A percentile compares a stretch with the other conserved stretches of the same genome.
Evolutionary conservation across 1,140 invertebrate species (phyloP).

Genomic region (Drosophila parvula): DNA sequence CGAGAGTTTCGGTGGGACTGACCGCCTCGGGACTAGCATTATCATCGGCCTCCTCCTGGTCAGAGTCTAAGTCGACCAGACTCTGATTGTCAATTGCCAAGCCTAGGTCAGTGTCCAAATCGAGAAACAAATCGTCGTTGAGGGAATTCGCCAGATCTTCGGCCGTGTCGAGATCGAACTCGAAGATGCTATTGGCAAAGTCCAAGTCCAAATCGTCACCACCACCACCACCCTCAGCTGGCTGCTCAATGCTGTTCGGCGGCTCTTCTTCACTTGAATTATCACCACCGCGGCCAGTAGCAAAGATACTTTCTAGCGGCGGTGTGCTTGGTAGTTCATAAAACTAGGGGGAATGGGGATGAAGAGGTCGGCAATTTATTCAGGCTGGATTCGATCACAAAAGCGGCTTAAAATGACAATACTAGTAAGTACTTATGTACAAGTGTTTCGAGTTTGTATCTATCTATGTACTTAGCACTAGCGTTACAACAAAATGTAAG

Average conservation of each 20-base stretch:
- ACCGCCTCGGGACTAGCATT: background rate
- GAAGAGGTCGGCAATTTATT: constrained; percentile 72
- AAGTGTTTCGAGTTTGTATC: constrained; percentile 32
- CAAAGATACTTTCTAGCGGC: constrained; percentile 63
- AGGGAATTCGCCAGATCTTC: constrained; percentile 52
- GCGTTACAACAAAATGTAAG: constrained; percentile 37
- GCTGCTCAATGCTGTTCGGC: constrained; percentile 8
- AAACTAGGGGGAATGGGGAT: constrained; percentile 59
- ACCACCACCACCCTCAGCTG: constrained; percentile 18
- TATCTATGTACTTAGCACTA: constrained; percentile 36
- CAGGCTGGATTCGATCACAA: constrained; percentile 61
- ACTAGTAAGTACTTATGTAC: constrained; percentile 54
- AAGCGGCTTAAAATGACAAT: constrained; percentile 53
- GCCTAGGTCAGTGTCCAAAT: constrained; percentile 58
- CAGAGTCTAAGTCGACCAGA: constrained; percentile 24
- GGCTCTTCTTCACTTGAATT: constrained; percentile 24
- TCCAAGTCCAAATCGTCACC: constrained; percentile 36
- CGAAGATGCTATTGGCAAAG: constrained; percentile 50
- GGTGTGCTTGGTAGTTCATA: constrained; percentile 60
- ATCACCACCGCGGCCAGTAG: constrained; percentile 38
- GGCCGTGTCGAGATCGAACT: constrained; percentile 47
- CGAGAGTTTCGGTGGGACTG: constrained; percentile 27
- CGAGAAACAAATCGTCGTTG: constrained; percentile 55
- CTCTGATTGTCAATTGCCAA: constrained; percentile 37
- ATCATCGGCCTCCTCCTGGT: constrained; percentile 24